A percentile compares a stretch with the other conserved stretches of the same genome.
phyloP scores from a whole-genome alignment of 2,888 invertebrate genomes.

The Caenorhabditis sinica region DNA sequence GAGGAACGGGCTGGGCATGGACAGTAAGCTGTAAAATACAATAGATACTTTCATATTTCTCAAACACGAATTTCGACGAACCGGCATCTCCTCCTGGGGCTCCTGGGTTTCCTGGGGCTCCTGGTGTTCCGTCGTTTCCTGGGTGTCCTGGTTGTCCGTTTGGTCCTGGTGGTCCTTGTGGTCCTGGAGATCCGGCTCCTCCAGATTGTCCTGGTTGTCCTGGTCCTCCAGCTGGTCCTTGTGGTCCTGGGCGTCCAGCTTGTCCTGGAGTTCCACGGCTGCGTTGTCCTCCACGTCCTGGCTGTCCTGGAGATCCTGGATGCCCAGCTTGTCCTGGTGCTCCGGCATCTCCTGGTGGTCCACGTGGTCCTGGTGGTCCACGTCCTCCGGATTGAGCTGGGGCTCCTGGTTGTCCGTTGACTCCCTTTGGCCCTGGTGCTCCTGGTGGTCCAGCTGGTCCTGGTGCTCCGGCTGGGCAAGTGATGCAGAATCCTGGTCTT shows the following conservation, averaged over 20 bases:
- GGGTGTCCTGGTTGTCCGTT: constrained; percentile 52
- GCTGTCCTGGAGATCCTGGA: constrained; percentile 57
- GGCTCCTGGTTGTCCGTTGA: constrained; percentile 64
- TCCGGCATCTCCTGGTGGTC: constrained; percentile 62
- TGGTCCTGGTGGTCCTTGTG: constrained; percentile 64
- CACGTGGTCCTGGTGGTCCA: constrained; percentile 63
- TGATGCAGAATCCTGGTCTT: constrained; percentile 55
- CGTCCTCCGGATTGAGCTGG: constrained; percentile 64
- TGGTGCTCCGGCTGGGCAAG: constrained; percentile 59
- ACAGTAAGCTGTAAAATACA: constrained; percentile 55
- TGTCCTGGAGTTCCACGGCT: constrained; percentile 60
- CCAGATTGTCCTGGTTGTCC: constrained; percentile 60
- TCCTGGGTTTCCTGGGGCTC: constrained; percentile 56
- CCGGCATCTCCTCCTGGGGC: constrained; percentile 61
- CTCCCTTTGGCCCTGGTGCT: constrained; percentile 55
- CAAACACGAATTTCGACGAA: neutral
- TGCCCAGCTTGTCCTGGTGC: constrained; percentile 66
- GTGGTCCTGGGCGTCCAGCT: constrained; percentile 50
- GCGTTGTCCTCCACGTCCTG: constrained; percentile 60
- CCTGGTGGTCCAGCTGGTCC: constrained; percentile 66
- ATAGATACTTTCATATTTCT: no score
- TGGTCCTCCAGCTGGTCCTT: constrained; percentile 51
- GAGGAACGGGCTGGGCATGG: constrained; percentile 64
- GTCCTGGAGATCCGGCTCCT: constrained; percentile 59
- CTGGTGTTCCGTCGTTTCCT: constrained; percentile 53